phyloP scores from a whole-genome alignment of 2,113 vertebrate species.

The Carlito syrichta region DNA sequence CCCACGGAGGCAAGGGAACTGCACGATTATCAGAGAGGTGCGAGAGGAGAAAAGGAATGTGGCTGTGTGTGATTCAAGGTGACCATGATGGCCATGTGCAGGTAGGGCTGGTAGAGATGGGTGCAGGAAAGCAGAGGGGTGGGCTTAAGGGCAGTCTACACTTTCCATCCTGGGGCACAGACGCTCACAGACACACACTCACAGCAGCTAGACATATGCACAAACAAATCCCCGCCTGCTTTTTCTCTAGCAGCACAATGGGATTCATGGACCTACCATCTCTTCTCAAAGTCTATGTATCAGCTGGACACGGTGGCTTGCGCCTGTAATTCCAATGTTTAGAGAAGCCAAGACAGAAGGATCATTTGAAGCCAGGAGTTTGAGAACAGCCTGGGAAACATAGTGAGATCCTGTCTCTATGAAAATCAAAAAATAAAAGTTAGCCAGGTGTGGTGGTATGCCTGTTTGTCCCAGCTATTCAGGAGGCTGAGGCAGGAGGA shows the following conservation, averaged over 20 bases:
- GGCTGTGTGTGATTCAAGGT: too few species aligned
- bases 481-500: too few species aligned
- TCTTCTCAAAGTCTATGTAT: not conserved
- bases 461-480: too few species aligned
- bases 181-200: fast-evolving
- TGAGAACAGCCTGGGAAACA: too few species aligned
- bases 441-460: too few species aligned
- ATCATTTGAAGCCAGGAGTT: too few species aligned
- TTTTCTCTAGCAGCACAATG: not conserved
- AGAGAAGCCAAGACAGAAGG: too few species aligned
- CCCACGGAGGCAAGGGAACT: not conserved
- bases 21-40: not conserved
- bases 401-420: too few species aligned
- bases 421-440: too few species aligned
- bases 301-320: too few species aligned
- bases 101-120: fast-evolving
- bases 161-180: not conserved
- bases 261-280: fast-evolving
- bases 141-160: fast-evolving
- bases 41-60: too few species aligned
- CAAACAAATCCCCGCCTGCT: not conserved
- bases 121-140: fast-evolving
- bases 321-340: too few species aligned
- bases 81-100: fast-evolving
- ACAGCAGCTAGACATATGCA: not conserved